A percentile compares a stretch with the other conserved stretches of the same genome.
phyloP scores from a whole-genome alignment of 2,797 vertebrate genomes.

The Jordanella pulchra region DNA sequence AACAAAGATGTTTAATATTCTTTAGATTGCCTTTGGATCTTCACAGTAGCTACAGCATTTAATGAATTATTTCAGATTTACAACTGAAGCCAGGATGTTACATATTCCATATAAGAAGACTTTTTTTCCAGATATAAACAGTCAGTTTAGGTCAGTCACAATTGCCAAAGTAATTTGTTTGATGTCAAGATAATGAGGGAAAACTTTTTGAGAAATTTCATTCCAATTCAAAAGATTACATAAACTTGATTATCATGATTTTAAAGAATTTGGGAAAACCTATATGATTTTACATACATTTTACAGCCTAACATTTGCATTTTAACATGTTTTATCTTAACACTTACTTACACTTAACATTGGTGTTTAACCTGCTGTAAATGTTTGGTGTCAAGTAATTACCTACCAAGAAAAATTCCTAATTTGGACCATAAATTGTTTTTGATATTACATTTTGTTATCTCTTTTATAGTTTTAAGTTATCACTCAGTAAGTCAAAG shows the following conservation, averaged over 20 bases:
- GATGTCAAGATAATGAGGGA: too few species aligned
- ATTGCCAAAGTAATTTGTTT: too few species aligned
- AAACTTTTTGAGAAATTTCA: too few species aligned
- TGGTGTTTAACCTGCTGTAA: too few species aligned
- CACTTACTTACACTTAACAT: too few species aligned
- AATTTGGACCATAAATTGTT: too few species aligned
- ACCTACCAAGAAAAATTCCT: too few species aligned
- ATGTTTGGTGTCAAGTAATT: too few species aligned
- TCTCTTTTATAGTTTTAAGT: too few species aligned
- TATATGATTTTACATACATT: not conserved
- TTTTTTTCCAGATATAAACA: not conserved
- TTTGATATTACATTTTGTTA: too few species aligned
- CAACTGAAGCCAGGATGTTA: not conserved
- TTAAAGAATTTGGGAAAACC: not conserved
- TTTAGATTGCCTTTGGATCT: not conserved
- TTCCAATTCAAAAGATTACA: not conserved
- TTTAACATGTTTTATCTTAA: not conserved
- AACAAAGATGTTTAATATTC: constrained; percentile 17
- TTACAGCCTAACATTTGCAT: not conserved
- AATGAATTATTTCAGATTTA: not conserved
- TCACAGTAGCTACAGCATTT: not conserved
- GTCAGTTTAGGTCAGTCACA: not conserved
- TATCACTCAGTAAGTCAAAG: not conserved
- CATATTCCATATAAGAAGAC: not conserved
- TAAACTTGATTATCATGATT: not conserved